Base-by-base conservation (phyloP, 2,888 invertebrate species). In the Callinectes sapidus region DNA sequence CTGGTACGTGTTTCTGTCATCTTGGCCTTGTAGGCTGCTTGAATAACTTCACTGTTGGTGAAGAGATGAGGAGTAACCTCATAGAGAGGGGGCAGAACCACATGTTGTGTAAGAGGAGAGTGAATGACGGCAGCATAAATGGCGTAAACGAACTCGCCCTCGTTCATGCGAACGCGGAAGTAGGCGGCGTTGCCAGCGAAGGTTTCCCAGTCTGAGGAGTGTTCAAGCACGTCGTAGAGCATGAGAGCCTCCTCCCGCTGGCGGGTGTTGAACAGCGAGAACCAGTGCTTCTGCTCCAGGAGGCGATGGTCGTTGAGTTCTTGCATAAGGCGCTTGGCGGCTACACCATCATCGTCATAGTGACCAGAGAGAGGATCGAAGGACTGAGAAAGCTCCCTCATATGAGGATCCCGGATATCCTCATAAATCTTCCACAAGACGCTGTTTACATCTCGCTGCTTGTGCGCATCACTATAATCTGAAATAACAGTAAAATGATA, bases 51-150 rank as follows among this genome's bases (percentile, higher is more conserved):
- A 23, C 96, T 95, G 95, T 97, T 97, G 94, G 97, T 96, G 96
- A 97, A 97, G 94, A 96, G 96, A 95, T 97, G 96, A 0, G 97
- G 97, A 95, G 96, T 96, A 48, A 97, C 96, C 96, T 97, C 97
- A 95, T 97, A 97, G 28, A 97, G 96, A 2, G 97, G 97, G 1
- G 97, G 97, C 61, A 97, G 95, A 39, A 96, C 96, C 61, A 97
- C 95, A 90, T 96, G 96, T 6, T 88, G n/a, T 10, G 90, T 89
- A 96, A 95, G 91, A 94, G 94, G 32, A 95, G 95, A 93, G 95
- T 97, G 97, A 32, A 97, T 95, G 6, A 96, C 95, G 77, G 97
- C 97, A 18, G 97, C 96, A 95, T 96, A 96, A 95, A 97, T 96
- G 6, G 97, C 96, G 95, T 97, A 97, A 6, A 96, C 95, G 96